These are phyloP conservation scores for Drymodes brunneopygia DNA, from an alignment of 2,113 vertebrate species.

Conservation along the genomic window DNA sequence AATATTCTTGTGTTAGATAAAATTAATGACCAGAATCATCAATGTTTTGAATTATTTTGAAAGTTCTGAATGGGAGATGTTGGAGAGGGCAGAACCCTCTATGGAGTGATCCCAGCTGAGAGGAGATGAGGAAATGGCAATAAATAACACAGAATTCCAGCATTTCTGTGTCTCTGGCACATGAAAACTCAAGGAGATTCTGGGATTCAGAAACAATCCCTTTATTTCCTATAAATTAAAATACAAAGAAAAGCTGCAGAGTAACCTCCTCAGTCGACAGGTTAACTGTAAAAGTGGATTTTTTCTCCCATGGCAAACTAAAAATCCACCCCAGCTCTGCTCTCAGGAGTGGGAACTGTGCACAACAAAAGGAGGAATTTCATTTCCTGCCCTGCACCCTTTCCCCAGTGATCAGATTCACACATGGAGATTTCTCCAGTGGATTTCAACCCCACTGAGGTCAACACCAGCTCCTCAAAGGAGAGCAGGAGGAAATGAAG, in stretches of 20 bases:
- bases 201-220: not conserved
- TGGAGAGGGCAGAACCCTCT: not conserved
- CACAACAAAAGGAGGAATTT: not conserved
- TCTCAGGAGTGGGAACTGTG: not conserved
- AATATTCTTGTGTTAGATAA: not conserved
- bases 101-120: not conserved
- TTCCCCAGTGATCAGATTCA: not conserved
- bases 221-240: not conserved
- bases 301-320: not conserved
- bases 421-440: not conserved
- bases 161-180: not conserved
- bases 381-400: not conserved
- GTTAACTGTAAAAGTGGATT: not conserved
- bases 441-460: not conserved
- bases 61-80: not conserved
- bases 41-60: not conserved
- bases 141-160: too few species aligned
- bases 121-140: not conserved
- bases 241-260: not conserved
- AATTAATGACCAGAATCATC: not conserved
- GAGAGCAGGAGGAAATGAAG: not conserved
- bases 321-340: not conserved
- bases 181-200: not conserved
- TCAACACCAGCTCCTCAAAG: not conserved
- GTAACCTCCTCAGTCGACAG: rapidly evolving